Conservation (phyloP, 2,888 invertebrate genomes). For the Meiosimyza platycephala region DNA sequence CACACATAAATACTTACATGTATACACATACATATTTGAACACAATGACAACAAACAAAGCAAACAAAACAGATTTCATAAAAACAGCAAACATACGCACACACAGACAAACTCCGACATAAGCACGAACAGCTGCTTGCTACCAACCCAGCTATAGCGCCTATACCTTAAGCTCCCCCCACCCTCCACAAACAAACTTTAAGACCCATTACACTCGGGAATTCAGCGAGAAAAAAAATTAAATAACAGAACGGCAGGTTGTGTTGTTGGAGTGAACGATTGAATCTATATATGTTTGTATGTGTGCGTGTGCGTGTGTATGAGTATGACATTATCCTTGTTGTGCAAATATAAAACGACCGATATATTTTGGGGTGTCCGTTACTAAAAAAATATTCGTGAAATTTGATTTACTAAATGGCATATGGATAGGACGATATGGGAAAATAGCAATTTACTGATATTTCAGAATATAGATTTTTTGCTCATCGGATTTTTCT, state of each 20-base stretch:
- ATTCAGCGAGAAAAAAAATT: not conserved
- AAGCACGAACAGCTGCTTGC: not conserved
- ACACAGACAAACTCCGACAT: not conserved
- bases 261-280: not conserved
- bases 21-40: not conserved
- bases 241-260: not conserved
- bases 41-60: slow-evolving; percentile 15
- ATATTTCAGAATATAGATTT: too few species aligned
- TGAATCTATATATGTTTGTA: too few species aligned
- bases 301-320: not conserved
- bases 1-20: not conserved
- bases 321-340: slow-evolving; percentile 4
- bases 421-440: too few species aligned
- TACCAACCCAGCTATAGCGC: too few species aligned
- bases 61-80: slow-evolving; percentile 27
- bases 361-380: not conserved
- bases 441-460: too few species aligned
- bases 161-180: too few species aligned
- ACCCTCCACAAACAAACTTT: too few species aligned
- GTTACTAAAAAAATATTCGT: not conserved
- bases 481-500: too few species aligned
- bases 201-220: not conserved
- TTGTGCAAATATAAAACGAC: not conserved
- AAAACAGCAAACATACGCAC: slow-evolving; percentile 19
- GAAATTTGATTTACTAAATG: too few species aligned